A percentile compares a stretch with the other conserved stretches of the same genome.
phyloP scores from a whole-genome alignment of 2,797 vertebrate species.

The Psittacula derbiana region DNA sequence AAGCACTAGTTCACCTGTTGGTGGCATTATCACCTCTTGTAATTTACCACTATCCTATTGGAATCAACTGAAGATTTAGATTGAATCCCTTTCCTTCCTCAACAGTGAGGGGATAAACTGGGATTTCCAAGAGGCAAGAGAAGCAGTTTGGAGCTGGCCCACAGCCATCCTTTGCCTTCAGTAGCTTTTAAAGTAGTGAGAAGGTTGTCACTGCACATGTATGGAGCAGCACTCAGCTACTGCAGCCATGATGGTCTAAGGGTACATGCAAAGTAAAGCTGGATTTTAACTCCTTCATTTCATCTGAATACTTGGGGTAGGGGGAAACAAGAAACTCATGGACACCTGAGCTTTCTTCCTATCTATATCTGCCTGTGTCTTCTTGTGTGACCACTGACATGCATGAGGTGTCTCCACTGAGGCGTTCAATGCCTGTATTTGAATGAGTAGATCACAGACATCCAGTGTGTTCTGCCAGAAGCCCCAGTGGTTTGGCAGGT shows the following conservation, averaged over 20 bases:
- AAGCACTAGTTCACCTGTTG: not conserved
- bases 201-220: not conserved
- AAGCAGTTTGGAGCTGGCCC: not conserved
- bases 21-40: not conserved
- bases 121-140: not conserved
- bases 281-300: not conserved
- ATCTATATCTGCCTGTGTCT: not conserved
- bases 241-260: not conserved
- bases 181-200: not conserved
- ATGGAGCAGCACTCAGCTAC: not conserved
- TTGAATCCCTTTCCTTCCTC: not conserved
- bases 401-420: not conserved
- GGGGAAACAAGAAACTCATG: not conserved
- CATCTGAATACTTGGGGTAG: not conserved
- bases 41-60: not conserved
- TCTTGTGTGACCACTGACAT: not conserved
- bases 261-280: not conserved
- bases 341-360: not conserved
- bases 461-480: constrained; percentile 26
- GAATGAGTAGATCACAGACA: not conserved
- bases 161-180: not conserved
- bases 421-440: not conserved
- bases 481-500: not conserved
- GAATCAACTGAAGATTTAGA: not conserved
- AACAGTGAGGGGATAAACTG: not conserved